Conservation (phyloP, 2,797 vertebrate species). For the Thripadectes ignobilis region DNA sequence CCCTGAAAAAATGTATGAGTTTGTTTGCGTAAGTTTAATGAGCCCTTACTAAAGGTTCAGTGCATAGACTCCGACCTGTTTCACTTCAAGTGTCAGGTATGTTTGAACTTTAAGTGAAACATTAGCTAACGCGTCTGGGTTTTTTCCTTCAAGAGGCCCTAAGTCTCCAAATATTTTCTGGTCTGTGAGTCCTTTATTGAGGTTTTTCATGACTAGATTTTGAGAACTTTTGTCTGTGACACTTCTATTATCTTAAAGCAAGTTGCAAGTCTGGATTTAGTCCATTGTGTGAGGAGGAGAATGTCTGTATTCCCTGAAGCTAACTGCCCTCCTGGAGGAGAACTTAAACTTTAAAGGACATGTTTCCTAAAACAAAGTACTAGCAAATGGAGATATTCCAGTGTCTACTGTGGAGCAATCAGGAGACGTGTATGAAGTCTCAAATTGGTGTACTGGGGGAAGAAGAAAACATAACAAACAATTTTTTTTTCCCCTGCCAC, state of each 20-base stretch:
- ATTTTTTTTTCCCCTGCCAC: background rate
- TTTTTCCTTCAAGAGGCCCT: background rate
- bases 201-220: background rate
- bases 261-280: background rate
- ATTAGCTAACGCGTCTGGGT: constrained; percentile 20
- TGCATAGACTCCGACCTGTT: constrained; percentile 6
- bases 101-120: constrained; percentile 43
- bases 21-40: background rate
- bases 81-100: constrained; percentile 28
- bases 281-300: background rate
- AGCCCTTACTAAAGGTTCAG: background rate
- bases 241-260: background rate
- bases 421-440: background rate
- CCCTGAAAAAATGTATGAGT: background rate
- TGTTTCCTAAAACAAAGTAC: background rate
- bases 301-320: background rate
- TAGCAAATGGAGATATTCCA: background rate
- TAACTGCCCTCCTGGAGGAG: background rate
- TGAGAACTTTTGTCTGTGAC: background rate
- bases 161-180: background rate
- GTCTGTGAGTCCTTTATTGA: background rate
- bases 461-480: background rate
- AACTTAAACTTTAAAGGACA: background rate
- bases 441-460: background rate
- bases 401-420: background rate